Percentiles rank a stretch among this genome's conserved stretches.
These are phyloP conservation scores for Echeneis naucrates DNA, from an alignment of 2,797 vertebrate genomes.

Conservation along the genomic window DNA sequence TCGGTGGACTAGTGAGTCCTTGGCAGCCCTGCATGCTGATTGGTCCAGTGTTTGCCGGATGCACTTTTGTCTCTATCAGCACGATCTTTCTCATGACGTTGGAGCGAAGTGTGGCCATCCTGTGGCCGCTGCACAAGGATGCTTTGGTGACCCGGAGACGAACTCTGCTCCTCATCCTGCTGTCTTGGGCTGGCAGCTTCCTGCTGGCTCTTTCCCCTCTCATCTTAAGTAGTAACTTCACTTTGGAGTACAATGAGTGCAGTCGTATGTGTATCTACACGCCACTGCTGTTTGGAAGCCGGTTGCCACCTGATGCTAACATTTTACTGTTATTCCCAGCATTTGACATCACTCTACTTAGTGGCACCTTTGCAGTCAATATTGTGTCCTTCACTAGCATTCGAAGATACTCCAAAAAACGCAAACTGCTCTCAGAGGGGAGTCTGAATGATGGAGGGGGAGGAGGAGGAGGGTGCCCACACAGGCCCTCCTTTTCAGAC, in stretches of 20 bases:
- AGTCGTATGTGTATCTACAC: constrained; percentile 89
- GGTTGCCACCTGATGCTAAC: constrained; percentile 74
- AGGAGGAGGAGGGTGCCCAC: constrained; percentile 62
- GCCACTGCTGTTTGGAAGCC: constrained; percentile 68
- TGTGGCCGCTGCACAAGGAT: constrained; percentile 87
- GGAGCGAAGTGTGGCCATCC: constrained; percentile 87
- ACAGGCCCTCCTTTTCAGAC: constrained; percentile 87
- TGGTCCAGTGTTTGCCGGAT: constrained; percentile 87
- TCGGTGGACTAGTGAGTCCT: constrained; percentile 49
- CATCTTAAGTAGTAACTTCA: constrained; percentile 82
- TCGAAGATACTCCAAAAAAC: constrained; percentile 80
- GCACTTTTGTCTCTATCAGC: constrained; percentile 89
- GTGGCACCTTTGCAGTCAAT: constrained; percentile 84
- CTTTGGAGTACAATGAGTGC: constrained; percentile 87
- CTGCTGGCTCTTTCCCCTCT: constrained; percentile 83
- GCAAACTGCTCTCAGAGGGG: constrained; percentile 84
- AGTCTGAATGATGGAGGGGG: constrained; percentile 68
- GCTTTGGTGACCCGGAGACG: constrained; percentile 83
- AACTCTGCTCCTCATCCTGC: constrained; percentile 81
- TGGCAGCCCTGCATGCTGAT: constrained; percentile 88
- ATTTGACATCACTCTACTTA: constrained; percentile 87
- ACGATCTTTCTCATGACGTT: constrained; percentile 90
- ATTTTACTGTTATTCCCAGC: constrained; percentile 86
- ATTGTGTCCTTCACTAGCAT: constrained; percentile 87
- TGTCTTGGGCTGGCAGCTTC: constrained; percentile 86